Evolutionary conservation across 2,888 invertebrate species (phyloP).

Genomic region (Erebia aethiops): DNA sequence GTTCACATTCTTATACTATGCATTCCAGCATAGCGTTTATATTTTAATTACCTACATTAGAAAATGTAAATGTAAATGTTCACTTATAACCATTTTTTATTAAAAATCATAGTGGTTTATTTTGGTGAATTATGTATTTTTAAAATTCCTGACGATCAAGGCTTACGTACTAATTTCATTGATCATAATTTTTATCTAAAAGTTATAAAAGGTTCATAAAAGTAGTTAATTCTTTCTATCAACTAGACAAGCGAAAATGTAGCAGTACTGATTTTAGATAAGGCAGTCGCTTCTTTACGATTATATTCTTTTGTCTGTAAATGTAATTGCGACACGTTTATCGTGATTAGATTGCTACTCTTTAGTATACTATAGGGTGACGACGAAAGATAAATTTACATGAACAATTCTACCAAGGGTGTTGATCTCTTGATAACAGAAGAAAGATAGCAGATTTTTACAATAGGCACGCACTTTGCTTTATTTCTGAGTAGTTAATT

Average conservation of each 20-base stretch:
- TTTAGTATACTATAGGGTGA: neutral
- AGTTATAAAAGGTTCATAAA: neutral
- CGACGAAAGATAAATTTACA: slow-evolving; percentile 17
- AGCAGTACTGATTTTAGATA: neutral
- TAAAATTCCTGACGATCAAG: no score
- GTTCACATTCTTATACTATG: no score
- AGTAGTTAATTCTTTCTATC: neutral
- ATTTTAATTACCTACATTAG: no score
- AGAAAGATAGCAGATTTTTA: slow-evolving; percentile 23
- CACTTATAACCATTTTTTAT: no score
- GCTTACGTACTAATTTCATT: no score
- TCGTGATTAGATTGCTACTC: slow-evolving; percentile 3
- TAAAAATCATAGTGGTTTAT: no score
- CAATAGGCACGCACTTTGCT: slow-evolving; percentile 8
- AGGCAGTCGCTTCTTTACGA: slow-evolving; percentile 5
- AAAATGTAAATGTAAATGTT: no score
- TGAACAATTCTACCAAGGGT: slow-evolving; percentile 11
- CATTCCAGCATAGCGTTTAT: no score
- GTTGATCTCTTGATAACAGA: slow-evolving; percentile 31
- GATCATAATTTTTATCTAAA: no score
- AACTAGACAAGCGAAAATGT: neutral
- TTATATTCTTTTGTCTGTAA: neutral
- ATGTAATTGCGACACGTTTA: slow-evolving; percentile 5
- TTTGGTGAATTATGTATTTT: no score
- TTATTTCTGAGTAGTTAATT: neutral